Evolutionary conservation across 2,113 vertebrate species (phyloP).

Genomic region (Origma solitaria): DNA sequence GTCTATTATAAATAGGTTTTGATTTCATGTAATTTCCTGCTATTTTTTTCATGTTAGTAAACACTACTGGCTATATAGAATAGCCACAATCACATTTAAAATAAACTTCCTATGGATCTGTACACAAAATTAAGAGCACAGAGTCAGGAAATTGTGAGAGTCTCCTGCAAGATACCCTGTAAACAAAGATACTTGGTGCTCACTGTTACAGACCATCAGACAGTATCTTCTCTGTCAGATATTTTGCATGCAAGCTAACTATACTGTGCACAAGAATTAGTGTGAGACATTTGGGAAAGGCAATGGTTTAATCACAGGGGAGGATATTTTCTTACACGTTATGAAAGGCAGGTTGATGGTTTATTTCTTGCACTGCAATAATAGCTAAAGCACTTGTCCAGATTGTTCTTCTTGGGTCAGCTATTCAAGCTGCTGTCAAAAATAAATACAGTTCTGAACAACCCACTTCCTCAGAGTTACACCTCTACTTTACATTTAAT

Average conservation of each 20-base stretch:
- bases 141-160: neutral
- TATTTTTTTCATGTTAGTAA: neutral
- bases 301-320: neutral
- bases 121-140: neutral
- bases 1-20: neutral
- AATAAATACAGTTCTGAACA: neutral
- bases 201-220: neutral
- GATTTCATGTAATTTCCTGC: neutral
- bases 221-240: neutral
- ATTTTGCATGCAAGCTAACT: neutral
- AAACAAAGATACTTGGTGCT: neutral
- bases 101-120: neutral
- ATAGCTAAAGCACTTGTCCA: neutral
- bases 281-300: neutral
- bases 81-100: neutral
- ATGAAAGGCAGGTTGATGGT: neutral
- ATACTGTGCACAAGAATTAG: neutral
- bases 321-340: neutral
- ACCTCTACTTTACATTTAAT: neutral
- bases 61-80: neutral
- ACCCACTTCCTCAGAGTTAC: neutral
- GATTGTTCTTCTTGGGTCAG: neutral
- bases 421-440: neutral
- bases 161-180: neutral
- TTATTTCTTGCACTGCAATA: neutral